Percentiles rank a stretch among this genome's conserved stretches.
Conservation (phyloP, 2,113 vertebrate species). For the Geococcyx californianus region DNA sequence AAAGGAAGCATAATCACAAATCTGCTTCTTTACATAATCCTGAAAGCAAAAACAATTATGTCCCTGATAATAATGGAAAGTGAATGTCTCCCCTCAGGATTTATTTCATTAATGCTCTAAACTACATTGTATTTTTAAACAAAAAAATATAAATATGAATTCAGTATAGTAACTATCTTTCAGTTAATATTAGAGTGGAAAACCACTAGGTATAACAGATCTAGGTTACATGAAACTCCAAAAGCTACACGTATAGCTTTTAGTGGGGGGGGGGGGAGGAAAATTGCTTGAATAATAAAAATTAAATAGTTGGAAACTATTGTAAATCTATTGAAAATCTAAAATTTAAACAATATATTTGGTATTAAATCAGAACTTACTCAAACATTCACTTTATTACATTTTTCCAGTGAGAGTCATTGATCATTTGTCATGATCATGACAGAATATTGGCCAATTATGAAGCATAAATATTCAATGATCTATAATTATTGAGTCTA, state of each 20-base stretch:
- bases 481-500: background rate
- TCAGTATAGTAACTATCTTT: background rate
- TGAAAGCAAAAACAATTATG: background rate
- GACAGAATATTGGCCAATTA: background rate
- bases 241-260: background rate
- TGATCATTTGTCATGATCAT: background rate
- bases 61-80: background rate
- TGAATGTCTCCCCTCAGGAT: background rate
- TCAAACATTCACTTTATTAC: background rate
- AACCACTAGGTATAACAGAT: background rate
- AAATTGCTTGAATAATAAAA: background rate
- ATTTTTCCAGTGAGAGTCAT: background rate
- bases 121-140: background rate
- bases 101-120: background rate
- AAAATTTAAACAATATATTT: background rate
- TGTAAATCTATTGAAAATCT: background rate
- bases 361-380: background rate
- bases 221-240: background rate
- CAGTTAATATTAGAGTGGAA: background rate
- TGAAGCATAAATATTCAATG: background rate
- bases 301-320: background rate
- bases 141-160: background rate
- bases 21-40: background rate
- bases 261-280: background rate
- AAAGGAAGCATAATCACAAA: background rate